Percentiles rank a stretch among this genome's conserved stretches.
Conservation (phyloP, 92 coral and sea anemone genomes). For the Umimayanthus kanabou region DNA sequence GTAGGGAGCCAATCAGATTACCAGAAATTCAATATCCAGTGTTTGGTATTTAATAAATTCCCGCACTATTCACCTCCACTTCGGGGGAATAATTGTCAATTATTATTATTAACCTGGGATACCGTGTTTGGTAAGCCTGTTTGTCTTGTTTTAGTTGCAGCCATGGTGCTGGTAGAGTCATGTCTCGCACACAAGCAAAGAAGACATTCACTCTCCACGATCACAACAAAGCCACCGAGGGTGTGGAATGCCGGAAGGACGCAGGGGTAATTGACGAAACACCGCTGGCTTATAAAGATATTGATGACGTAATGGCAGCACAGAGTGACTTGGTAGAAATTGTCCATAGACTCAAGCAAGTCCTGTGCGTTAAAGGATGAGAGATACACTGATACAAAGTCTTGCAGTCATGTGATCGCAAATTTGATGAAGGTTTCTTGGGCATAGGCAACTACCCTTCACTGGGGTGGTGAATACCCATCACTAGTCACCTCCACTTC, state of each 20-base stretch:
- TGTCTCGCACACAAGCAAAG: constrained; percentile 79
- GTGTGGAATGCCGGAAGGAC: constrained; percentile 86
- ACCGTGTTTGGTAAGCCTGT: neutral
- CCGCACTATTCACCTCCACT: too few species aligned
- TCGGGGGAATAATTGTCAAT: too few species aligned
- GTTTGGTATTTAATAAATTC: too few species aligned
- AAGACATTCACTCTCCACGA: constrained; percentile 65
- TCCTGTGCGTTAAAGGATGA: constrained; percentile 75
- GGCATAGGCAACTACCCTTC: too few species aligned
- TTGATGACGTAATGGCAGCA: constrained; percentile 88
- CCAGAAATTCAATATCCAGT: too few species aligned
- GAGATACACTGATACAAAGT: neutral
- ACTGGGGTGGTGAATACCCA: too few species aligned
- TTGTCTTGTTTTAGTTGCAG: constrained; percentile 60
- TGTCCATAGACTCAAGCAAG: constrained; percentile 67
- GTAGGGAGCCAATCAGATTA: too few species aligned
- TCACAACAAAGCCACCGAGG: constrained; percentile 71
- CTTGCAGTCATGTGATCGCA: neutral
- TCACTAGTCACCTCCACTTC: too few species aligned
- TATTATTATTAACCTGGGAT: too few species aligned
- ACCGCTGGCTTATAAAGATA: constrained; percentile 85
- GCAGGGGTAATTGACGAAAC: constrained; percentile 82
- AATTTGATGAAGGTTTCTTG: neutral
- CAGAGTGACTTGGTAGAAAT: constrained; percentile 78
- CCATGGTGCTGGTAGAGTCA: constrained; percentile 82